phyloP scores from a whole-genome alignment of 2,888 invertebrate species.

The Eulithis prunata region DNA sequence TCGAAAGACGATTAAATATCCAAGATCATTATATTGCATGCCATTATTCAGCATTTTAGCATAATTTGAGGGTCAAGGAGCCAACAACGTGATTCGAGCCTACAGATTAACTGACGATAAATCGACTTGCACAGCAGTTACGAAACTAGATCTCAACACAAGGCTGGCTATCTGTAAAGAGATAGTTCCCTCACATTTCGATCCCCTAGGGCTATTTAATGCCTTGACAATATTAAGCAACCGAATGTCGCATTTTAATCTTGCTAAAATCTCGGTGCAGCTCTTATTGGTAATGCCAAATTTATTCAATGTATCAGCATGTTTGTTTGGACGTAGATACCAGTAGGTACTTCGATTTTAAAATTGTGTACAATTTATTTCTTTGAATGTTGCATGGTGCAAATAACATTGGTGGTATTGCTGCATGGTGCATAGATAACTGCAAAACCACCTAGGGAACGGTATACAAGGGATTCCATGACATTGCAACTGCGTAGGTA shows the following conservation, averaged over 20 bases:
- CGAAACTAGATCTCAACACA: constrained; percentile 59
- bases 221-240: constrained; percentile 50
- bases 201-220: constrained; percentile 52
- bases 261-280: background rate
- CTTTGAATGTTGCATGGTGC: no score
- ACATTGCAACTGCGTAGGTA: no score
- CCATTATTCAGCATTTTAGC: background rate
- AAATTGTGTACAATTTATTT: no score
- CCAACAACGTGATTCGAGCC: constrained; percentile 48
- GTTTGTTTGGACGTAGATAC: background rate
- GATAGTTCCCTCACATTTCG: constrained; percentile 50
- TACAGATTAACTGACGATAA: constrained; percentile 52
- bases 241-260: constrained; percentile 30
- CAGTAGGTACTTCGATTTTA: no score
- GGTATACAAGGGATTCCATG: no score
- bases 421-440: no score
- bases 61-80: constrained; percentile 47
- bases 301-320: background rate
- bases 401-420: no score
- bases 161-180: constrained; percentile 53
- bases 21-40: background rate
- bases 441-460: no score
- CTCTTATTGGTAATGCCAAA: background rate
- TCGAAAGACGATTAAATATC: no score
- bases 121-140: constrained; percentile 56